A percentile compares a stretch with the other conserved stretches of the same genome.
Evolutionary conservation across 2,113 vertebrate genomes (phyloP).

Genomic region (Caretta caretta): DNA sequence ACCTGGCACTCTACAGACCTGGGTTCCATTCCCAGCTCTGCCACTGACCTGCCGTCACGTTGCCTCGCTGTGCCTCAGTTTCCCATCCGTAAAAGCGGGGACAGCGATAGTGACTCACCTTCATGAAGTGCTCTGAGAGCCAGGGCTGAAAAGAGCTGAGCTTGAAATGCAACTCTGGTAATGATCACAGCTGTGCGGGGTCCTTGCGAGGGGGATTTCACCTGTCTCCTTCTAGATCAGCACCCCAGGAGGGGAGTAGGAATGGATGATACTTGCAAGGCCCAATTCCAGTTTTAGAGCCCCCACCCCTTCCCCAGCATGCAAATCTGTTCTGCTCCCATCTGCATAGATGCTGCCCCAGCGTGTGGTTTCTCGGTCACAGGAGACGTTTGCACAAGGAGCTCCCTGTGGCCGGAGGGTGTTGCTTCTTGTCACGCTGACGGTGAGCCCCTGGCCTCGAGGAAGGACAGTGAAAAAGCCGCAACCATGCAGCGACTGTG

Average conservation of each 20-base stretch:
- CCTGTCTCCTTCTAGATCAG: neutral
- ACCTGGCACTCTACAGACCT: neutral
- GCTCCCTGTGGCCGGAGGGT: neutral
- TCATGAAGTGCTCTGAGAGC: neutral
- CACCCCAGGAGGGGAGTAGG: neutral
- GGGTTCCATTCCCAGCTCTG: neutral
- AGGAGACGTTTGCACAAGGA: neutral
- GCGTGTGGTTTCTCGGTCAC: neutral
- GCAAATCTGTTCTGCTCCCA: neutral
- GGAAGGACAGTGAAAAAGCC: neutral
- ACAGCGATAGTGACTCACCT: neutral
- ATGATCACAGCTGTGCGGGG: neutral
- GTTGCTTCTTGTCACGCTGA: neutral
- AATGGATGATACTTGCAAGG: neutral
- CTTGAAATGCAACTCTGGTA: neutral
- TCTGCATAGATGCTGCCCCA: neutral
- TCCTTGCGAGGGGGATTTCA: neutral
- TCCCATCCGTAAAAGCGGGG: neutral
- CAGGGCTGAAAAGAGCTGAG: neutral
- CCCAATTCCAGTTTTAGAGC: neutral
- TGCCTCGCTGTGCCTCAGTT: neutral
- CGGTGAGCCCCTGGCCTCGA: neutral
- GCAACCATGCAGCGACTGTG: too few species aligned
- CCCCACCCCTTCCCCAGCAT: too few species aligned
- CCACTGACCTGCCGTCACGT: too few species aligned